Evolutionary conservation across 2,113 vertebrate species (phyloP).

Genomic region (Oncorhynchus kisutch): DNA sequence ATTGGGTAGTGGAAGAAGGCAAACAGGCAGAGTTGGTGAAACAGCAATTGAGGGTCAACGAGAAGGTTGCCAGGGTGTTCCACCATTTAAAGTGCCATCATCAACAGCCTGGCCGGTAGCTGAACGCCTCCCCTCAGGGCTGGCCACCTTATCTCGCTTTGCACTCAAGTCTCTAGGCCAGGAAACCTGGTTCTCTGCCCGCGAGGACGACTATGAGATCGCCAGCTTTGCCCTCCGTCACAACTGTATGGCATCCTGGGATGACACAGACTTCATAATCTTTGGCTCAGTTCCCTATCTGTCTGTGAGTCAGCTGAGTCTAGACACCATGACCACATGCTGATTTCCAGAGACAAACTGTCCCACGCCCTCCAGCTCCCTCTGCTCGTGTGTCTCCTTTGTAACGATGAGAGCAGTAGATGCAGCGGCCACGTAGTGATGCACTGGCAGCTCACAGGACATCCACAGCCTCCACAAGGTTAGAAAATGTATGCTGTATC

Average conservation of each 20-base stretch:
- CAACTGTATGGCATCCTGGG: constrained; percentile 85
- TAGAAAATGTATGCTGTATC: constrained; percentile 79
- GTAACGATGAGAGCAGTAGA: constrained; percentile 80
- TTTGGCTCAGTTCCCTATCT: constrained; percentile 91
- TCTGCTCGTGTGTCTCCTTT: constrained; percentile 87
- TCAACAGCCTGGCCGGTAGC: constrained; percentile 78
- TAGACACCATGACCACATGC: constrained; percentile 82
- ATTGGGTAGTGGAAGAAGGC: constrained; percentile 83
- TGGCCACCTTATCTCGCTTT: constrained; percentile 87
- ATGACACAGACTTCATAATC: constrained; percentile 89
- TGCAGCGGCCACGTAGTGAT: constrained; percentile 75
- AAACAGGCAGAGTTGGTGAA: constrained; percentile 87
- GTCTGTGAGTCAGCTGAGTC: constrained; percentile 80
- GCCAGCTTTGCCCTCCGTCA: constrained; percentile 79
- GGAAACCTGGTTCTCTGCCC: constrained; percentile 77
- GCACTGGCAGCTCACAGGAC: constrained; percentile 70
- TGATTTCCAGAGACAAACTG: constrained; percentile 82
- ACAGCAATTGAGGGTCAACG: constrained; percentile 79
- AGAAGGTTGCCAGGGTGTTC: constrained; percentile 81
- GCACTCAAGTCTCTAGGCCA: constrained; percentile 86
- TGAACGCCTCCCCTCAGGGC: constrained; percentile 85
- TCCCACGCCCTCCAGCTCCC: constrained; percentile 83
- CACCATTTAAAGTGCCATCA: constrained; percentile 74
- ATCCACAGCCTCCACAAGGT: constrained; percentile 31
- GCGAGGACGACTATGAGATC: constrained; percentile 90